Base-by-base conservation (phyloP, 1,140 invertebrate genomes). In the Lysiphlebus fabarum region DNA sequence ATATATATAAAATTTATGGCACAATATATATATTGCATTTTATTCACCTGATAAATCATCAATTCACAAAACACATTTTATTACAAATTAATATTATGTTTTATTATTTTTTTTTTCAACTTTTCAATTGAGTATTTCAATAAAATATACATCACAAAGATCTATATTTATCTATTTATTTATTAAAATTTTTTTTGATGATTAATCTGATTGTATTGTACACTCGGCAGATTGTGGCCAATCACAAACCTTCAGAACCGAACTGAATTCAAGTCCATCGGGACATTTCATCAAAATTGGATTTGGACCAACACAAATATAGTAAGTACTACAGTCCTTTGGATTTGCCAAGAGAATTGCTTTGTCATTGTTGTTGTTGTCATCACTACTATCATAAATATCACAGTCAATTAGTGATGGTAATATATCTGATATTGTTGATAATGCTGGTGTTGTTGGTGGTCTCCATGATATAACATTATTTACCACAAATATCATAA, bases 261-360 rank as follows among this genome's bases (percentile, higher is more conserved):
- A 64, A 64, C 86, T 84, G 70, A 85, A 87, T 53, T 82, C 78
- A 0, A 86, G 68, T 1, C 74, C 78, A 5, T 61, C 51, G 3
- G 81, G 80, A 62, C 86, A 87, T 6, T 53, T 7, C 65, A 77
- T 76, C 9, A 76, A 65, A n/a, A 81, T 70, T 1, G 81, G 73
- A 10, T 65, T 55, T 0, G 80, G 81, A 9, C 68, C 73, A 1
- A 77, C 70, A 62, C 86, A 88, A 14, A 80, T 75, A 66, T 83
- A 87, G 65, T 83, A 88, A 50, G 73, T 81, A 4, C 71, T 66
- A 63, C 86, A 87, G 59, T 83, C 77, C 4, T 65, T 59, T 2
- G 79, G 74, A 62, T 86, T 77, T 0, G 74, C 63, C 36, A 84
- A 66, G 3, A 83, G 69, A 63, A 78, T 77, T 41, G 69, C 68